Evolutionary conservation across 2,797 vertebrate genomes (phyloP), one percentile per base, ranked within the genome.

Genomic region (Acanthurus tractus): DNA sequence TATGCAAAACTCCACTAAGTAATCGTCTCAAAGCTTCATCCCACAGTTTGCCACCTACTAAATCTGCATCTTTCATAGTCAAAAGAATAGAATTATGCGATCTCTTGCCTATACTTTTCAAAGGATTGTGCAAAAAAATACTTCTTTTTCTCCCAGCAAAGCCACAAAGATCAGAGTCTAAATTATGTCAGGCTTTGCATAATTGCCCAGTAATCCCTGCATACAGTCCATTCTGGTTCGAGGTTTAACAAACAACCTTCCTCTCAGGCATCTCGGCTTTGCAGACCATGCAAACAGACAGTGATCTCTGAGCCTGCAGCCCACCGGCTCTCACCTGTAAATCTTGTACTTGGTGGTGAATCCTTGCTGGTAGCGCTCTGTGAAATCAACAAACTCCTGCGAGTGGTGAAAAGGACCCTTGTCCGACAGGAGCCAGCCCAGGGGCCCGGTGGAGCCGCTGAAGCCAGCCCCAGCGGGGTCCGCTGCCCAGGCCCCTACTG

Each of bases 341-440:
- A 99, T 99, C 95, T 98, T 98, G 96, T 99, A 99, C 95, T 97
- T 97, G 79, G 97, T 98, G 92, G 95, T 97, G 96, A 98, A 99
- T 93, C 98, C 97, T 92, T 98, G 97, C 76, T 96, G 97, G 94
- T 97, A 97, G 95, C 97, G 96, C 93, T 98, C 97, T 86, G 96
- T 96, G 93, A 98, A 99, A 95, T 99, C 98, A 14, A 96, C 96
- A 94, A 97, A 99, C 94, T 98, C 97, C 95, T 97, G 97, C 44
- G 97, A 96, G 91, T 95, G 97, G 90, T 98, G 97, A 93, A 98
- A 99, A 70, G 97, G 97, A 92, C 98, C 98, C 95, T 98, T 98
- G 93, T 98, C 97, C 81, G 97, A 97, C 84, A 99, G 96, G 93
- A 99, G 97, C 97, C 98, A 99, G 93, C 96, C 95, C 87, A 98